A percentile compares a stretch with the other conserved stretches of the same genome.
phyloP scores from a whole-genome alignment of 2,797 vertebrate species.

The Lepus townsendii region DNA sequence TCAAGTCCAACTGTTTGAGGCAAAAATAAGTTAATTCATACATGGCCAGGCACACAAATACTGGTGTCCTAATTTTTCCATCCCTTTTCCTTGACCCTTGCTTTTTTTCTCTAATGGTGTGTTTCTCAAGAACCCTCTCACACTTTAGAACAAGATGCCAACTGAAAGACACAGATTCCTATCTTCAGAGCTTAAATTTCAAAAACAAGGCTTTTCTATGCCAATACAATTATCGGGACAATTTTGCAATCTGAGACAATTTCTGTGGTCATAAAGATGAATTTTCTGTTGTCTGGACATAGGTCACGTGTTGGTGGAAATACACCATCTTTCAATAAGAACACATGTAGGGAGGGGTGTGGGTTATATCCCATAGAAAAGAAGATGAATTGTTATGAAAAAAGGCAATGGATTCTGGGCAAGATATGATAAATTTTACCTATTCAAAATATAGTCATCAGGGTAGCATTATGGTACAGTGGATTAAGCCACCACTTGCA shows the following conservation, averaged over 20 bases:
- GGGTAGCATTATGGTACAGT: too few relatives aligned
- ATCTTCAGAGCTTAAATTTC: neutral
- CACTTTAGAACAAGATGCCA: neutral
- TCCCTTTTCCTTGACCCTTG: neutral
- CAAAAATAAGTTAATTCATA: constrained; percentile 44
- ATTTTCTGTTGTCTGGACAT: neutral
- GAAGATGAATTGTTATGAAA: neutral
- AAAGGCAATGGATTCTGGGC: neutral
- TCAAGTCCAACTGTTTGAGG: constrained; percentile 24
- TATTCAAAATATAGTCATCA: neutral
- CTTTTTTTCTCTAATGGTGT: neutral
- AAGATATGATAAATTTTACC: neutral
- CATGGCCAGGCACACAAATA: neutral
- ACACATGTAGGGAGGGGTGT: neutral
- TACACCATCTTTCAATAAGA: neutral
- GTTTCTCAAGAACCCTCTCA: constrained; percentile 14
- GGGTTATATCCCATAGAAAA: neutral
- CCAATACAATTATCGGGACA: neutral
- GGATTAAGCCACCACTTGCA: too few relatives aligned
- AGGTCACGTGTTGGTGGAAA: neutral
- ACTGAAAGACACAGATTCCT: neutral
- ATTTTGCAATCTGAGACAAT: neutral
- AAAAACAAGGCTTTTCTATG: neutral
- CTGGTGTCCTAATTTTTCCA: neutral
- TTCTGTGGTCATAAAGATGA: neutral